These are phyloP conservation scores for Puma concolor DNA, from an alignment of 2,113 vertebrate species.

Conservation along the genomic window DNA sequence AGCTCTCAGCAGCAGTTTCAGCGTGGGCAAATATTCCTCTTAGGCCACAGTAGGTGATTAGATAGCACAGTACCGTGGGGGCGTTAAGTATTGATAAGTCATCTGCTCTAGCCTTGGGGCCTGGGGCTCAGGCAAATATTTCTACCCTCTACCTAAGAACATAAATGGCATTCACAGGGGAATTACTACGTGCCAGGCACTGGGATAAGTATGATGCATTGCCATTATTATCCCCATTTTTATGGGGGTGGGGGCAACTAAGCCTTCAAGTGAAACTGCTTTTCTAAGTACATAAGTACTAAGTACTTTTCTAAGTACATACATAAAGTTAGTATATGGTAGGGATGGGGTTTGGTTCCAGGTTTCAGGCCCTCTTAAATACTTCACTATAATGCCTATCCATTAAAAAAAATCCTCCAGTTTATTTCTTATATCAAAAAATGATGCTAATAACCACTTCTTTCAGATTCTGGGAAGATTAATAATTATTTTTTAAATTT, in stretches of 20 bases:
- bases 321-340: not conserved
- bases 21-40: not conserved
- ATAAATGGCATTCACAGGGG: not conserved
- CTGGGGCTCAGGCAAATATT: not conserved
- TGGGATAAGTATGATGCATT: not conserved
- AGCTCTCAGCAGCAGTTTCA: not conserved
- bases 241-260: not conserved
- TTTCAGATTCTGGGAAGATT: not conserved
- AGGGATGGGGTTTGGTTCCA: not conserved
- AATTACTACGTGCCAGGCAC: not conserved
- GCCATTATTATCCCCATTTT: not conserved
- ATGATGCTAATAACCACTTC: not conserved
- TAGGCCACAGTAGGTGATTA: not conserved
- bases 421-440: slow-evolving; percentile 16
- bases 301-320: no score
- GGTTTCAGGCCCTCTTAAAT: not conserved
- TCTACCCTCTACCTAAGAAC: not conserved
- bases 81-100: not conserved
- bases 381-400: not conserved
- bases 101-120: not conserved
- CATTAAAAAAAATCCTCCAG: not conserved
- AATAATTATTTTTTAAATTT: not conserved
- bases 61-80: not conserved
- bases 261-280: not conserved
- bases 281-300: no score